Percentiles rank a stretch among this genome's conserved stretches.
These are phyloP conservation scores for Selene dorsalis DNA, from an alignment of 2,797 vertebrate genomes.

Conservation along the genomic window DNA sequence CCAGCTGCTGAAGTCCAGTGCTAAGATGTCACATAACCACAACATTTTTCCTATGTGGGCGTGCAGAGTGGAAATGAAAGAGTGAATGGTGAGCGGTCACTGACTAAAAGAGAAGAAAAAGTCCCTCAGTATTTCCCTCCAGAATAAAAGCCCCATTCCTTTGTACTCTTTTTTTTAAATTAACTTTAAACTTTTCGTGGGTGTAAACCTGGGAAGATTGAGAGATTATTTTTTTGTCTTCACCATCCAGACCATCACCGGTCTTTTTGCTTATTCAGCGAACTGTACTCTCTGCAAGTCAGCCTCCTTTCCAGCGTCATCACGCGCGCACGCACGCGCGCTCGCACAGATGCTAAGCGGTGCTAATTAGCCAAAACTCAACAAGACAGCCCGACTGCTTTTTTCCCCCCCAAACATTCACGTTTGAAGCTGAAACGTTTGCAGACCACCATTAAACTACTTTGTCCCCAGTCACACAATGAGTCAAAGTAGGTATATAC, in stretches of 20 bases:
- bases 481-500: not conserved
- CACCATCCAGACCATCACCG: conserved; percentile 32
- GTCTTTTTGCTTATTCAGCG: conserved; percentile 81
- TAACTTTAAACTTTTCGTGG: not conserved
- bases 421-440: not conserved
- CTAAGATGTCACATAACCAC: conserved; percentile 75
- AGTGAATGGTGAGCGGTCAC: conserved; percentile 50
- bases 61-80: conserved; percentile 62
- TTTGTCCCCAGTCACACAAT: not conserved
- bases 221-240: conserved; percentile 19
- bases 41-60: conserved; percentile 79
- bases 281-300: conserved; percentile 53
- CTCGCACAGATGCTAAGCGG: not conserved
- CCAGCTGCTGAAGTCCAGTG: conserved; percentile 52
- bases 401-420: not conserved
- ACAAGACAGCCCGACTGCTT: not conserved
- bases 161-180: not conserved
- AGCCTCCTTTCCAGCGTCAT: conserved; percentile 56
- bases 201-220: conserved; percentile 10
- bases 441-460: accelerated
- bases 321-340: not conserved
- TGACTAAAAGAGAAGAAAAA: conserved; percentile 13
- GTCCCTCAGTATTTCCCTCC: not conserved
- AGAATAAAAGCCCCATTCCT: conserved; percentile 14
- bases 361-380: not conserved